Evolutionary conservation across 2,113 vertebrate genomes (phyloP).

Genomic region (Rissa tridactyla): DNA sequence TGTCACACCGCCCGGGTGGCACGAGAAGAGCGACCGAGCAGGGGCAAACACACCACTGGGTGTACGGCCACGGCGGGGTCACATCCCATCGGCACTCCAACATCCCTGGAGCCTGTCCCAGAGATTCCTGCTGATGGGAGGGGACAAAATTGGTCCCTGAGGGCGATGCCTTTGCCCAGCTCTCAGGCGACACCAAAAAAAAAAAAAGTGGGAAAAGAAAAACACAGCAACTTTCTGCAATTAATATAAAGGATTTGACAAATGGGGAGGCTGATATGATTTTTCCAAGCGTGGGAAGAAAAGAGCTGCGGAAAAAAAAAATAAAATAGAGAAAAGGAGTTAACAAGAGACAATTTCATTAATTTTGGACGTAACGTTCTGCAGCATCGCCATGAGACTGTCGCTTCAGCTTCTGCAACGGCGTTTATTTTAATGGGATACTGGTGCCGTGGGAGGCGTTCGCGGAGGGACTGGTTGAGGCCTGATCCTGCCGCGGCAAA

Average conservation of each 20-base stretch:
- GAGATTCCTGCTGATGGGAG: too few species aligned
- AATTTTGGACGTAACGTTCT: neutral
- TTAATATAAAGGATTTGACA: neutral
- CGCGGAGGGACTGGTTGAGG: rapidly evolving
- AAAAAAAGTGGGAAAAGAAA: neutral
- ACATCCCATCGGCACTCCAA: neutral
- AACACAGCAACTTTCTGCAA: neutral
- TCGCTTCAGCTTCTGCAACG: neutral
- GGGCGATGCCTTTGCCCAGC: rapidly evolving
- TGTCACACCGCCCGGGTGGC: neutral
- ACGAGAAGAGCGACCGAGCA: neutral
- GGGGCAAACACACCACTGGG: neutral
- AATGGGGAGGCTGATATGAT: neutral
- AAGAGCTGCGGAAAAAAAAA: neutral
- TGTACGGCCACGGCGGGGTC: rapidly evolving
- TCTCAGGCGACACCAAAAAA: neutral
- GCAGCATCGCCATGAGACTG: neutral
- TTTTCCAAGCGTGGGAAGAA: neutral
- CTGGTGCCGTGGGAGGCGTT: neutral
- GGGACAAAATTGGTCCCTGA: neutral
- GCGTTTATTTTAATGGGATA: neutral
- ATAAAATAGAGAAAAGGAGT: neutral
- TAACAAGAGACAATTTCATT: neutral
- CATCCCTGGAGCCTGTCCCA: neutral
- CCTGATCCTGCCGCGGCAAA: neutral